Percentiles rank a stretch among this genome's conserved stretches.
Conservation (phyloP, 2,888 invertebrate species). For the Sympetrum striolatum region DNA sequence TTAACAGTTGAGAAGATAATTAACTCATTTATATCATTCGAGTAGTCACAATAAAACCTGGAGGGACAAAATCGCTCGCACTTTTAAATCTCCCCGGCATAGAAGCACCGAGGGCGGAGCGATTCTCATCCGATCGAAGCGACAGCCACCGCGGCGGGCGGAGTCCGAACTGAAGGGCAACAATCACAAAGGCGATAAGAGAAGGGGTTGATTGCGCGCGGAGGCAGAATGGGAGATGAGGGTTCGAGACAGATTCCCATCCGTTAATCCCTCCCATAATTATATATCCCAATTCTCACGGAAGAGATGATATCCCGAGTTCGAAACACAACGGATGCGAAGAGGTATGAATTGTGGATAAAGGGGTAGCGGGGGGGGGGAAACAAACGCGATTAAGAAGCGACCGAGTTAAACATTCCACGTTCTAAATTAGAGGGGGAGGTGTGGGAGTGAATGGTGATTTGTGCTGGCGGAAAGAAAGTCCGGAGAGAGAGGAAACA, state of each 20-base stretch:
- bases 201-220: not conserved
- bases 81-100: not conserved
- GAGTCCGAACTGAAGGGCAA: not conserved
- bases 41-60: too few species aligned
- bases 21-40: too few species aligned
- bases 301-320: not conserved
- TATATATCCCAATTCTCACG: constrained; percentile 29
- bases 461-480: not conserved
- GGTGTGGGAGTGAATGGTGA: not conserved
- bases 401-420: not conserved
- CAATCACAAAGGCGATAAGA: constrained; percentile 13
- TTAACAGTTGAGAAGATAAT: too few species aligned
- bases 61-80: too few species aligned
- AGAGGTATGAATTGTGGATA: not conserved
- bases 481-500: not conserved
- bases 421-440: not conserved
- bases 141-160: too few species aligned
- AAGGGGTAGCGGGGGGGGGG: not conserved
- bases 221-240: not conserved
- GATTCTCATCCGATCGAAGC: not conserved
- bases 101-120: not conserved
- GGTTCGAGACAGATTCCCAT: not conserved
- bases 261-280: constrained; percentile 26
- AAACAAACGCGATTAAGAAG: not conserved
- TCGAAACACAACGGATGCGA: too few species aligned